Base-by-base conservation (phyloP, 2,888 invertebrate genomes). In the Caenorhabditis sp. region DNA sequence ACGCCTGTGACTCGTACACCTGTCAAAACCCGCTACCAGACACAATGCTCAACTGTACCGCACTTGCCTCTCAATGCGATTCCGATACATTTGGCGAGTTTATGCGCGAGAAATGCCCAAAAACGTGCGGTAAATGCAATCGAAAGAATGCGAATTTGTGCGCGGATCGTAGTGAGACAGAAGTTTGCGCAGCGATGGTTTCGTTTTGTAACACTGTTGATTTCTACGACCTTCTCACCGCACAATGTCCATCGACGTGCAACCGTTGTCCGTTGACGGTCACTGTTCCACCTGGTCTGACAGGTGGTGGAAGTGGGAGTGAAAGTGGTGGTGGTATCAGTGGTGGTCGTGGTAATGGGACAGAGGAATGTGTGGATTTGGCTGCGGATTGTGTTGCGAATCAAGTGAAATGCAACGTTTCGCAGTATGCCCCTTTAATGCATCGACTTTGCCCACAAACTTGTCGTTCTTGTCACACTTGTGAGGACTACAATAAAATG, bases 91-190 rank as follows among this genome's bases (percentile, higher is more conserved):
- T 74, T 53, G 59, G 64, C 26, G 65, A 69, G 10, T 72, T 78
- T 36, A 75, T 78, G 77, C 75, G 69, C 58, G 77, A 75, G 36
- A 75, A 75, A 62, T 78, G 77, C 49, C 77, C 77, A 19, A 63
- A 69, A 12, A 78, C 77, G 0, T 78, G 77, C 43, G 77, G 77
- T 10, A 71, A 69, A 53, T 78, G 77, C 31, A 75, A 72, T 17
- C 24, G 72, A 6, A 75, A 69, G 50, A 78, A 78, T 58, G 69
- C 75, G 14, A 78, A 78, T 24, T 23, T 78, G 24, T 78, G 77
- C 24, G 51, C 53, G 1, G 75, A 78, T 49, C 58, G 61, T 53
- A 69, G 67, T 12, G 62, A 57, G 21, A 27, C 71, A 0, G 63
- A 68, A 23, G 62, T 75, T 27, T 78, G 77, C 51, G 17, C 71